Evolutionary conservation across 2,113 vertebrate genomes (phyloP).

Genomic region (Urocolius indicus): DNA sequence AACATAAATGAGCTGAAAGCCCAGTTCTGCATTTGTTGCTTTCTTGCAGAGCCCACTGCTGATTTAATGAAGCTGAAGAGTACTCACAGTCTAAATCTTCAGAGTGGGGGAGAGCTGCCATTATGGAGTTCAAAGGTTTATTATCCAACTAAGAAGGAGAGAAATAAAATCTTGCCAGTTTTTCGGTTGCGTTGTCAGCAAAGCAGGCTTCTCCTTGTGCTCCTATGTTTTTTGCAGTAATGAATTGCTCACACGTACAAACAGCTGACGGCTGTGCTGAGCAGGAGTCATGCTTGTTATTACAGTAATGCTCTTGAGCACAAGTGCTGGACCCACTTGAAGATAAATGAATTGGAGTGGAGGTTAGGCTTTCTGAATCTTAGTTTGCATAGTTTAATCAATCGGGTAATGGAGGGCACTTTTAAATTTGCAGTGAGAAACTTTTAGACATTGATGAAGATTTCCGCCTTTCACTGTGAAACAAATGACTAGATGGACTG

Average conservation of each 20-base stretch:
- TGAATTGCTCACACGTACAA: neutral
- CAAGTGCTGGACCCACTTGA: conserved; percentile 12
- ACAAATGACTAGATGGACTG: neutral
- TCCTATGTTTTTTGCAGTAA: neutral
- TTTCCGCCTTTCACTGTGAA: neutral
- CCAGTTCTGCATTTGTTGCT: neutral
- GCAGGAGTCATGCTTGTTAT: neutral
- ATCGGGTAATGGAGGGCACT: neutral
- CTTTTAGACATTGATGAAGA: neutral
- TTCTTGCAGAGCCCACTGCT: neutral
- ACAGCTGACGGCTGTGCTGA: neutral
- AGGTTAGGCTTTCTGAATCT: conserved; percentile 23
- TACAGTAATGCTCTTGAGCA: neutral
- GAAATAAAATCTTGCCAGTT: neutral
- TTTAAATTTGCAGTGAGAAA: neutral
- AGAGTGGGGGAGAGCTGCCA: neutral
- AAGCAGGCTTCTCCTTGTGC: neutral
- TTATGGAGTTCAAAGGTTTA: neutral
- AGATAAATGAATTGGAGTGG: conserved; percentile 23
- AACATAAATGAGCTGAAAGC: neutral
- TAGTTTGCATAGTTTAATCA: conserved; percentile 28
- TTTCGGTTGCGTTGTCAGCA: neutral
- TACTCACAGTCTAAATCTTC: neutral
- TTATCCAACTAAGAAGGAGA: neutral
- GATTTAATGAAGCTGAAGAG: neutral